Conservation (phyloP, 2,113 vertebrate species). For the Datnioides undecimradiatus region DNA sequence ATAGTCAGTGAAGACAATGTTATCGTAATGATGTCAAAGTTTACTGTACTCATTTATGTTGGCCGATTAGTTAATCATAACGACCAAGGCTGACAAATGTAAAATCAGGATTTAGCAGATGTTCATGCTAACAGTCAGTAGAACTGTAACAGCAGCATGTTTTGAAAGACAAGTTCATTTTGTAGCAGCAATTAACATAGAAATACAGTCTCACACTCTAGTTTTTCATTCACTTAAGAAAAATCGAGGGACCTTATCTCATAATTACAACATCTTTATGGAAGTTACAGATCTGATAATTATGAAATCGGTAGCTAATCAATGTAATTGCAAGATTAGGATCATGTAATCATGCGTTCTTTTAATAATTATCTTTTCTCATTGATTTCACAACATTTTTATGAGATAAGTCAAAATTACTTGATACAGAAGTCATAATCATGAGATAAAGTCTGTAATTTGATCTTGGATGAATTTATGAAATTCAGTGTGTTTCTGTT, state of each 20-base stretch:
- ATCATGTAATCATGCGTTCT: not conserved
- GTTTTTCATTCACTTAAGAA: not conserved
- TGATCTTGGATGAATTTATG: not conserved
- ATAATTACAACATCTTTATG: slow-evolving; percentile 18
- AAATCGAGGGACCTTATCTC: not conserved
- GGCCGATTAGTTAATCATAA: not conserved
- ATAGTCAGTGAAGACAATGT: not conserved
- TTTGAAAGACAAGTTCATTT: not conserved
- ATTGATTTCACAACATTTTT: not conserved
- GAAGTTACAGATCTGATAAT: not conserved
- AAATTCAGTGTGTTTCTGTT: not conserved
- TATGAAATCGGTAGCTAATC: slow-evolving; percentile 36
- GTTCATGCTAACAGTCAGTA: not conserved
- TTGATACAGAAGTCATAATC: not conserved
- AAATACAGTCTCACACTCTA: not conserved
- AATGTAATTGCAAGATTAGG: slow-evolving; percentile 20
- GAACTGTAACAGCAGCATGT: not conserved
- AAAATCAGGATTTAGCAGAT: not conserved
- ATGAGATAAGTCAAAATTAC: not conserved
- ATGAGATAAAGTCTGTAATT: not conserved
- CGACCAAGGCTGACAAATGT: not conserved
- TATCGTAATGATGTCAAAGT: not conserved
- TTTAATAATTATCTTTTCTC: slow-evolving; percentile 5
- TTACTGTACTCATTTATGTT: not conserved
- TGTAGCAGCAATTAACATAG: not conserved